Percentiles rank a stretch among this genome's conserved stretches.
Conservation (phyloP, 2,888 invertebrate genomes). For the Psococerastis gibbosa region DNA sequence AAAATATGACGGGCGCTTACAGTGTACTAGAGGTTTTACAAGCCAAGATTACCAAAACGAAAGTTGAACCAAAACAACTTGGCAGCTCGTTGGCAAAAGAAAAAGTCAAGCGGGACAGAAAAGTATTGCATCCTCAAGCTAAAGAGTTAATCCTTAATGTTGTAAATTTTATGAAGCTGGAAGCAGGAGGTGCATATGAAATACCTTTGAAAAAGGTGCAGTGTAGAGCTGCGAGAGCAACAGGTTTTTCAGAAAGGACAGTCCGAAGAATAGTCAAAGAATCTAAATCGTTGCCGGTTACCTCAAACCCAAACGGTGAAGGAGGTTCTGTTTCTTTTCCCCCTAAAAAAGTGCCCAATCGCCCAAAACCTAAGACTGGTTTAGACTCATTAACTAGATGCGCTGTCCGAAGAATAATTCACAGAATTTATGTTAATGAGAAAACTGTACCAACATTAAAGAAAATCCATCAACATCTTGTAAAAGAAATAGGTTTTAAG, state of each 20-base stretch:
- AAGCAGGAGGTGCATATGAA: constrained; percentile 2
- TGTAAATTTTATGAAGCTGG: constrained; percentile 9
- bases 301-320: constrained; percentile 4
- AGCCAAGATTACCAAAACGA: too few species aligned
- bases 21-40: too few species aligned
- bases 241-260: constrained; percentile 6
- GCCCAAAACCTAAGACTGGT: constrained; percentile 7
- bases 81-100: neutral
- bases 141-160: constrained; percentile 7
- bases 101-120: neutral
- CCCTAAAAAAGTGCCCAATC: constrained; percentile 6
- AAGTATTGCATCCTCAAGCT: constrained; percentile 8
- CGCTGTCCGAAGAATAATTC: constrained; percentile 6
- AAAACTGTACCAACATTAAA: constrained; percentile 7
- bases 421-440: constrained; percentile 8
- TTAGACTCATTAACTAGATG: constrained; percentile 3
- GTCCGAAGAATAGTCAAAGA: constrained; percentile 5
- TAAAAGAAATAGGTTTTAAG: constrained; percentile 6
- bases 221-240: constrained; percentile 3
- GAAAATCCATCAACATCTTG: constrained; percentile 2
- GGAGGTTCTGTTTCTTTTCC: constrained; percentile 1
- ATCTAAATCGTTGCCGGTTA: constrained; percentile 5
- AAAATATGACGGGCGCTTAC: too few species aligned
- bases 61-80: neutral
- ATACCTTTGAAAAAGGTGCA: neutral